Evolutionary conservation across 2,888 invertebrate species (phyloP), one percentile per base, ranked within the genome.

Genomic region (Cancer borealis): DNA sequence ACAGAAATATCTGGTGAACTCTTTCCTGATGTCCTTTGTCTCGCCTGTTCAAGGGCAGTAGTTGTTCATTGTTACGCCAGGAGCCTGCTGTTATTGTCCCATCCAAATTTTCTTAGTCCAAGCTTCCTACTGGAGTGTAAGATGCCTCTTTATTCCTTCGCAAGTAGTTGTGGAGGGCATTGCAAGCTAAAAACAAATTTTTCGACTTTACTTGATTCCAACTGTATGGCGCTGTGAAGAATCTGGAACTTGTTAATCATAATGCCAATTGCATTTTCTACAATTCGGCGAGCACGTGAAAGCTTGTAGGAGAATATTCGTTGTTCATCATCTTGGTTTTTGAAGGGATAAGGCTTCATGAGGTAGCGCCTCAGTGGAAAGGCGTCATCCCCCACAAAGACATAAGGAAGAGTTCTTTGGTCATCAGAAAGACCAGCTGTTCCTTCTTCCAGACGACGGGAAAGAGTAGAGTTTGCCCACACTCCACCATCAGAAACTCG

Each of bases 381-480:
- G 21, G 66, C 66, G 66, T 66, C 66, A 17, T 66, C 66, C 21
- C 66, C 66, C 66, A 66, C 66, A 5, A 66, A 66, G 66, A 66
- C 66, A 66, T 66, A 66, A 17, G 66, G 66, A 66, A 66, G 66
- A 17, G 66, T 66, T 66, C 66, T 66, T 21, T 66, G 66, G 66
- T 66, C 66, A 66, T 66, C 66, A 66, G 66, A 17, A 66, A 66
- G 66, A 66, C 66, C 66, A 66, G 66, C 66, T 66, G 66, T 66
- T 17, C 17, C 66, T 66, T 66, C 66, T 21, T 66, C 66, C 66
- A 66, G 66, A 66, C 21, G 66, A 66, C 66, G 66, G 66, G 66
- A 66, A 66, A 66, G 66, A 66, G 6, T 17, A 66, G 66, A 17
- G 66, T 66, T n/a, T n/a, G n/a, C n/a, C n/a, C n/a, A n/a, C n/a